These are phyloP conservation scores for Drosophila meridiana DNA, from an alignment of 2,888 invertebrate species.

Conservation along the genomic window DNA sequence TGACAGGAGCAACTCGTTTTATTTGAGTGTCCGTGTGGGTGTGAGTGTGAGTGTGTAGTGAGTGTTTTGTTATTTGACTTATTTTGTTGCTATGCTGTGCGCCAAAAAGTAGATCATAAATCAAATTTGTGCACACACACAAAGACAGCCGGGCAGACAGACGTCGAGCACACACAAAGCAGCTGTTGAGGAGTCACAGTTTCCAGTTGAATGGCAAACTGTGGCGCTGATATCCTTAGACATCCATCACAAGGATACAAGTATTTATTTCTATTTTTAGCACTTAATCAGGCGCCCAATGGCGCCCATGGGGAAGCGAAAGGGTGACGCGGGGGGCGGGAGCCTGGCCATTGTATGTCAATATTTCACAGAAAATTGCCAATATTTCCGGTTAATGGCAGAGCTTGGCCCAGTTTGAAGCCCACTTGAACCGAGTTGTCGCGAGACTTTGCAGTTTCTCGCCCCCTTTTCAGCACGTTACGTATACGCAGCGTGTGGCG, in stretches of 20 bases:
- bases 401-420: conserved; percentile 39
- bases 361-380: conserved; percentile 71
- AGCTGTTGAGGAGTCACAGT: conserved; percentile 23
- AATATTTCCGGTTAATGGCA: conserved; percentile 76
- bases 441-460: not conserved
- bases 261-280: conserved; percentile 74
- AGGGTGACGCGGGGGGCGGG: not conserved
- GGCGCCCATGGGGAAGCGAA: not conserved
- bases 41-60: not conserved
- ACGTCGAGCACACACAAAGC: conserved; percentile 10
- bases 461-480: conserved; percentile 26
- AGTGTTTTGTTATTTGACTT: conserved; percentile 31
- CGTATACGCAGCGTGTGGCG: conserved; percentile 54
- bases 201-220: conserved; percentile 28
- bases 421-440: conserved; percentile 28
- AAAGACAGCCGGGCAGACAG: conserved; percentile 15
- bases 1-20: conserved; percentile 56
- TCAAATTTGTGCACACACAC: conserved; percentile 55
- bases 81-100: conserved; percentile 36
- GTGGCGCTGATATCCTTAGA: conserved; percentile 47
- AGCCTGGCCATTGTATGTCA: conserved; percentile 31
- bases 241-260: conserved; percentile 62
- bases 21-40: conserved; percentile 7
- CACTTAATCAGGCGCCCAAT: conserved; percentile 67
- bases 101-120: conserved; percentile 63